Evolutionary conservation across 2,797 vertebrate species (phyloP), one percentile per base, ranked within the genome.

Genomic region (Taenioides sp.): DNA sequence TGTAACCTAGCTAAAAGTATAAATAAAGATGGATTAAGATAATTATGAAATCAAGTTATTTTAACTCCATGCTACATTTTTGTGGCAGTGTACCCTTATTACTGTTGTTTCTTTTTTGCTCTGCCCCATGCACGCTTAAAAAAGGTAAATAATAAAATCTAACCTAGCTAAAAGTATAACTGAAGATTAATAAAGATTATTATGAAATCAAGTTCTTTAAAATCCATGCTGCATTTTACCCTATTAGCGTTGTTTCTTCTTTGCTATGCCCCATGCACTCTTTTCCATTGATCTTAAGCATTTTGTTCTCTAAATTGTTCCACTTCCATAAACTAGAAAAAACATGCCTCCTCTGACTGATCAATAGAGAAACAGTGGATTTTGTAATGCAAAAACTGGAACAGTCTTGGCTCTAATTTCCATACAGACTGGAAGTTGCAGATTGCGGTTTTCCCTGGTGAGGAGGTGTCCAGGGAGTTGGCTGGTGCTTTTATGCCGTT

Each of bases 281-380:
- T 65, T 20, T 37, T 27, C 14, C 11, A 47, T 18, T 22, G 40
- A 65, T 47, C n/a, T 58, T 59, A 69, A 63, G 54, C 57, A 71
- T 69, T 59, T 55, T 76, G 31, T 40, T 61, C 60, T 65, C 74
- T 65, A 70, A 76, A 68, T 55, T n/a, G 55, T 60, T 64, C 52
- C 37, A 55, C 58, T 66, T 49, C 31, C 52, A 27, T 47, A 82
- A 61, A 74, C 40, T 54, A 18, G 31, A 20, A 40, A 68, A 79
- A 65, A 66, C 67, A 9, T 60, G 62, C 28, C 74, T 64, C 59
- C 68, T 73, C 67, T 65, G 50, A 54, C 22, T 57, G 65, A 73
- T 84, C 31, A 65, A 80, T 43, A 75, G 67, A 70, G 64, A 68
- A 63, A 52, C 37, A 58, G 43, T 69, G 14, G 17, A 40, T 28